These are phyloP conservation scores for Ophthalmolycus amberensis DNA, from an alignment of 2,113 vertebrate species.

Conservation along the genomic window DNA sequence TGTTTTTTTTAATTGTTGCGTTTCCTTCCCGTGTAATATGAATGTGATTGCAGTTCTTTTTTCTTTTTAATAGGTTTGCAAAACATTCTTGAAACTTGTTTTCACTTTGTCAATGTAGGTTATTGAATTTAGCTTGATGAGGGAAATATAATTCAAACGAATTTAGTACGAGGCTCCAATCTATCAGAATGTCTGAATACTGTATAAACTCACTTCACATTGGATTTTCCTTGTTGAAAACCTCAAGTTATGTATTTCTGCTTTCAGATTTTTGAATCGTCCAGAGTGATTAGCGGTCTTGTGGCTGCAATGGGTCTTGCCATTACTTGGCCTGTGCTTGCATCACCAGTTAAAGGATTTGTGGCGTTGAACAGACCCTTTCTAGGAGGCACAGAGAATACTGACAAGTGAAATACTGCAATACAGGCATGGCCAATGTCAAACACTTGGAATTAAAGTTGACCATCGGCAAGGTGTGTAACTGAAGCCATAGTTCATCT, in stretches of 20 bases:
- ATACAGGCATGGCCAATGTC: neutral
- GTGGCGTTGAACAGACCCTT: slow-evolving; percentile 25
- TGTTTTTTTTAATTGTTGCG: neutral
- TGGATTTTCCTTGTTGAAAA: neutral
- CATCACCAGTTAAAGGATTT: slow-evolving; percentile 44
- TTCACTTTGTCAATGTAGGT: neutral
- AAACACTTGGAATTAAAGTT: slow-evolving; percentile 4
- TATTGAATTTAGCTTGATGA: neutral
- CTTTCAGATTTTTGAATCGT: slow-evolving; percentile 22
- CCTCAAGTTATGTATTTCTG: slow-evolving; percentile 1
- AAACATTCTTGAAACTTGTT: neutral
- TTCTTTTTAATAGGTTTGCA: neutral
- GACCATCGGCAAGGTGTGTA: neutral
- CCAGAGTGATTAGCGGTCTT: slow-evolving; percentile 48
- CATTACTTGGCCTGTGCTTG: slow-evolving; percentile 49
- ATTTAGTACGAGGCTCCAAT: neutral
- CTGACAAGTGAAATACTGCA: slow-evolving; percentile 26
- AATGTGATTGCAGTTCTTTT: neutral
- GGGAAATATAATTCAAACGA: too few species aligned
- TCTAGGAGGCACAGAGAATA: slow-evolving; percentile 9
- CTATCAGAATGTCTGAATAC: neutral
- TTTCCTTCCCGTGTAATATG: neutral
- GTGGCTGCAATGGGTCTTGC: slow-evolving; percentile 64
- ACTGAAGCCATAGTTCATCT: neutral
- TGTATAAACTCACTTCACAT: neutral